Conservation (phyloP, 2,113 vertebrate species). For the Rhadina sibilatrix region DNA sequence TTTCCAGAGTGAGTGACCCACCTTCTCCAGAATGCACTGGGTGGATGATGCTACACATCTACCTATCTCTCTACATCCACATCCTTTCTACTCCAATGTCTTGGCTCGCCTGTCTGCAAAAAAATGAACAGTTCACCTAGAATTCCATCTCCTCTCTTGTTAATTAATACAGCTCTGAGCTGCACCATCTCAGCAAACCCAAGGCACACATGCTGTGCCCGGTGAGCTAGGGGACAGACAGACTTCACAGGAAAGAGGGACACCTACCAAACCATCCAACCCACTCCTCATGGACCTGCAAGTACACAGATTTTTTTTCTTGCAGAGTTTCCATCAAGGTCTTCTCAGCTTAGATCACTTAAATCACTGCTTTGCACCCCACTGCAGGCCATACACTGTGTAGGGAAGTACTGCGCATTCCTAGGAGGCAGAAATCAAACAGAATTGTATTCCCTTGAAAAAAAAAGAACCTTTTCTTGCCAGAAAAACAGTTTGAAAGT, state of each 20-base stretch:
- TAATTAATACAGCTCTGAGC: neutral
- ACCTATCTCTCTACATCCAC: neutral
- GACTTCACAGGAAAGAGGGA: neutral
- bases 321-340: neutral
- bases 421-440: neutral
- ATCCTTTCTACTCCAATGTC: neutral
- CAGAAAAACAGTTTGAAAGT: neutral
- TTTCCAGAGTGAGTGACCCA: neutral
- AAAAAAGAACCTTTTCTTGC: neutral
- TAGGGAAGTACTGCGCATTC: neutral
- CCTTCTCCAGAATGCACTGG: accelerated
- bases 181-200: neutral
- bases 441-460: neutral
- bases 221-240: neutral
- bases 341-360: neutral
- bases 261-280: neutral
- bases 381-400: neutral
- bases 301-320: neutral
- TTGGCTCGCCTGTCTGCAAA: neutral
- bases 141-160: neutral
- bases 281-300: neutral
- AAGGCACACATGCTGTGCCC: neutral
- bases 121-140: neutral
- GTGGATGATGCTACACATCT: neutral
- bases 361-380: neutral